Evolutionary conservation across 2,797 vertebrate species (phyloP).

Genomic region (Gymnoscopelus braueri): DNA sequence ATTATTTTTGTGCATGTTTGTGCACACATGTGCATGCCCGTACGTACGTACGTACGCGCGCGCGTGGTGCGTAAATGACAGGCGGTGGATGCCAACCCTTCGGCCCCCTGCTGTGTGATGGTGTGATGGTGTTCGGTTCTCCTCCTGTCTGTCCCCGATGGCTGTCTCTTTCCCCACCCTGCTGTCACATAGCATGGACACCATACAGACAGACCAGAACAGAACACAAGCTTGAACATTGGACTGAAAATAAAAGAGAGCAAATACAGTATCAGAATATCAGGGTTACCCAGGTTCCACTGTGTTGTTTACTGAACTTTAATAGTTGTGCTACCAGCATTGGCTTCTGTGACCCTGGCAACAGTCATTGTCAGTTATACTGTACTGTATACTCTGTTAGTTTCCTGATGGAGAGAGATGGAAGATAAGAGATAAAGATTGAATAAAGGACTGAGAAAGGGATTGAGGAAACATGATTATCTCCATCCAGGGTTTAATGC

Average conservation of each 20-base stretch:
- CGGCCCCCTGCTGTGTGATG: constrained; percentile 54
- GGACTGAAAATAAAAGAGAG: constrained; percentile 19
- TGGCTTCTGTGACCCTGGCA: constrained; percentile 4
- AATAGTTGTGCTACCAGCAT: not conserved
- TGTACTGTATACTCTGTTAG: constrained; percentile 4
- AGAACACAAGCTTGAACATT: constrained; percentile 48
- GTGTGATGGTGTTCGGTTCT: constrained; percentile 46
- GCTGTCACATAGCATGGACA: constrained; percentile 58
- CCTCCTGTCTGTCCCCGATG: constrained; percentile 53
- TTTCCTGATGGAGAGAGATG: constrained; percentile 7
- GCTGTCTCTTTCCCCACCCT: constrained; percentile 52
- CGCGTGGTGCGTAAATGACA: not conserved
- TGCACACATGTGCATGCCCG: no score
- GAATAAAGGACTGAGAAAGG: not conserved
- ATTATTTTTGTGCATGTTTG: no score
- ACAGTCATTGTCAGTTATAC: constrained; percentile 16
- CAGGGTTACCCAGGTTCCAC: constrained; percentile 23
- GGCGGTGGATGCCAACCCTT: constrained; percentile 27
- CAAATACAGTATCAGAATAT: constrained; percentile 6
- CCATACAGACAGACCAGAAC: constrained; percentile 41
- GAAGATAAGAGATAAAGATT: not conserved
- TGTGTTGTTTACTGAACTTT: constrained; percentile 8
- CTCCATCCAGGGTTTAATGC: constrained; percentile 15
- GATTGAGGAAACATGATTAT: not conserved
- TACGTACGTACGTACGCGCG: not conserved